phyloP scores from a whole-genome alignment of 2,888 invertebrate genomes.

The Linyphia triangularis region DNA sequence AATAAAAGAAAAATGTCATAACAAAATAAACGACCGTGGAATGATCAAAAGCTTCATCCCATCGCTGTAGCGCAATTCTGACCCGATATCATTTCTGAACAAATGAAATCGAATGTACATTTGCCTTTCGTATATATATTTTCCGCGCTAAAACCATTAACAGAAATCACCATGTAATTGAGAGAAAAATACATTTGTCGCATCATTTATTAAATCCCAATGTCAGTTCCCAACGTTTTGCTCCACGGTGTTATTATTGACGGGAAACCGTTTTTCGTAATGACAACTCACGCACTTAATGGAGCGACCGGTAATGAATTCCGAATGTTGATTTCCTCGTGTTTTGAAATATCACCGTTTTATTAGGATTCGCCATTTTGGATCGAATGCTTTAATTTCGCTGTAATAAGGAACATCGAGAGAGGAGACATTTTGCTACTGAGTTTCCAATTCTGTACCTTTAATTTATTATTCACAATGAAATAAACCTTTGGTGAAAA shows the following conservation, averaged over 20 bases:
- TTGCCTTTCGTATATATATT: slow-evolving; percentile 11
- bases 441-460: too few relatives aligned
- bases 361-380: slow-evolving; percentile 24
- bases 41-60: too few relatives aligned
- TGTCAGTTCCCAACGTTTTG: slow-evolving; percentile 50
- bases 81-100: background rate
- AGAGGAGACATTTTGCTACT: background rate
- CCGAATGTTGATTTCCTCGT: slow-evolving; percentile 49
- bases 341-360: slow-evolving; percentile 31
- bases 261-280: slow-evolving; percentile 42
- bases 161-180: slow-evolving; percentile 54
- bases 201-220: slow-evolving; percentile 71
- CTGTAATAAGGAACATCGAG: background rate
- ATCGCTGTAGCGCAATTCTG: background rate
- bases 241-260: slow-evolving; percentile 35
- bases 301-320: slow-evolving; percentile 59
- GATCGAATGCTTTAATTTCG: slow-evolving; percentile 39
- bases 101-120: background rate
- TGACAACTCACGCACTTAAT: slow-evolving; percentile 62
- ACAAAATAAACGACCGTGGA: too few relatives aligned
- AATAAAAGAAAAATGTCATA: too few relatives aligned
- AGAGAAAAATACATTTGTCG: slow-evolving; percentile 55
- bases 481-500: too few relatives aligned
- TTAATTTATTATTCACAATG: too few relatives aligned
- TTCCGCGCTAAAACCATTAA: slow-evolving; percentile 19